phyloP scores from a whole-genome alignment of 1,140 invertebrate genomes.

The Branchinecta lynchi region DNA sequence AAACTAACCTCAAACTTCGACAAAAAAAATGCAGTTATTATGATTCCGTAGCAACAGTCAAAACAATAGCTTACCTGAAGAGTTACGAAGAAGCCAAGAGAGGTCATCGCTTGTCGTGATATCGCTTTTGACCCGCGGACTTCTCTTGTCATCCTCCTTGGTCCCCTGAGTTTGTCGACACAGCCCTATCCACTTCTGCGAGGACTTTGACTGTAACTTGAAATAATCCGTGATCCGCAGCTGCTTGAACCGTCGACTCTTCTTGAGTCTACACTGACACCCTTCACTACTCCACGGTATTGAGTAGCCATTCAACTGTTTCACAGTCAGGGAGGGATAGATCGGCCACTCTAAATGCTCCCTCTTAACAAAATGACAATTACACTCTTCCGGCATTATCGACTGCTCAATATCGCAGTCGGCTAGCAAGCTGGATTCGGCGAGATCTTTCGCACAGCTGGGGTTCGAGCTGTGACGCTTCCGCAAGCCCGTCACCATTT shows the following conservation, averaged over 20 bases:
- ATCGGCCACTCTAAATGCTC: background rate
- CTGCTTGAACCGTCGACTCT: constrained; percentile 8
- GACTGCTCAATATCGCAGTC: too few species aligned
- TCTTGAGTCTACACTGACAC: background rate
- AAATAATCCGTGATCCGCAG: constrained; percentile 22
- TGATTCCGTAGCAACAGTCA: too few species aligned
- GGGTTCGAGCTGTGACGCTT: background rate
- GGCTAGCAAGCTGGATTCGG: background rate
- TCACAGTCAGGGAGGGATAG: background rate
- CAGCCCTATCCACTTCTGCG: background rate
- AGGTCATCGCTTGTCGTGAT: background rate
- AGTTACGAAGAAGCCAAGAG: constrained; percentile 8
- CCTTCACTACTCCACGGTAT: background rate
- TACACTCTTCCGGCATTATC: background rate
- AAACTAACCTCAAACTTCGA: too few species aligned
- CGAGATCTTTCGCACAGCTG: background rate
- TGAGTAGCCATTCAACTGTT: background rate
- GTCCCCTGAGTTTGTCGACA: background rate
- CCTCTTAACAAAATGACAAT: background rate
- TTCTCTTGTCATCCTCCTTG: background rate
- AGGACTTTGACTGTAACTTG: constrained; percentile 19
- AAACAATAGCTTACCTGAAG: background rate
- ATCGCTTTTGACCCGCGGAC: background rate
- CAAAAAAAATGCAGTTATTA: too few species aligned
- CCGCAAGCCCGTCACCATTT: background rate